phyloP scores from a whole-genome alignment of 2,113 vertebrate genomes.

The Oceanites oceanicus region DNA sequence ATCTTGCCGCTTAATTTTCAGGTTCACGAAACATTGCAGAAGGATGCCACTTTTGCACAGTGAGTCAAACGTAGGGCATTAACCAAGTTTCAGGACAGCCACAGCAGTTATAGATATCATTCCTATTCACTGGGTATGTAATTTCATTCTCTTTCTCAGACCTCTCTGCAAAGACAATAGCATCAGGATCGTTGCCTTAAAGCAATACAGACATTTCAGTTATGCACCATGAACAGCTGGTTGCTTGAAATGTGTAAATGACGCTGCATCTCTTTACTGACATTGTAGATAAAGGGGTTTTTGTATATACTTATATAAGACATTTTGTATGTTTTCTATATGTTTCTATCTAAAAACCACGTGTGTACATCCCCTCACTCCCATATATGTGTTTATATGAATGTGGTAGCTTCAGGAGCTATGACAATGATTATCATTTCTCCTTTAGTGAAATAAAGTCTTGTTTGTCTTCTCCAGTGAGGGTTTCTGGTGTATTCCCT shows the following conservation, averaged over 20 bases:
- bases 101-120: not conserved
- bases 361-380: not conserved
- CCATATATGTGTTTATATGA: not conserved
- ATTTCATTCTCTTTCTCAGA: not conserved
- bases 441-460: not conserved
- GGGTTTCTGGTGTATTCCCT: not conserved
- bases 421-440: not conserved
- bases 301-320: not conserved
- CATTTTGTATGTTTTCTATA: not conserved
- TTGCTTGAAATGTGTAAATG: not conserved
- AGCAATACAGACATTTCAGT: not conserved
- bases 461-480: not conserved
- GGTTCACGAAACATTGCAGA: not conserved
- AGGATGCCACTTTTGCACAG: not conserved
- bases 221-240: not conserved
- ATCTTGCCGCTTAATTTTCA: not conserved
- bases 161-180: not conserved
- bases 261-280: not conserved
- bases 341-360: not conserved
- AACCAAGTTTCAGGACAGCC: not conserved
- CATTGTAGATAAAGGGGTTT: accelerated
- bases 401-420: not conserved
- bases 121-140: not conserved
- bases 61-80: not conserved
- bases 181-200: not conserved